Base-by-base conservation (phyloP, 2,888 invertebrate species). In the Melitaea athalia region DNA sequence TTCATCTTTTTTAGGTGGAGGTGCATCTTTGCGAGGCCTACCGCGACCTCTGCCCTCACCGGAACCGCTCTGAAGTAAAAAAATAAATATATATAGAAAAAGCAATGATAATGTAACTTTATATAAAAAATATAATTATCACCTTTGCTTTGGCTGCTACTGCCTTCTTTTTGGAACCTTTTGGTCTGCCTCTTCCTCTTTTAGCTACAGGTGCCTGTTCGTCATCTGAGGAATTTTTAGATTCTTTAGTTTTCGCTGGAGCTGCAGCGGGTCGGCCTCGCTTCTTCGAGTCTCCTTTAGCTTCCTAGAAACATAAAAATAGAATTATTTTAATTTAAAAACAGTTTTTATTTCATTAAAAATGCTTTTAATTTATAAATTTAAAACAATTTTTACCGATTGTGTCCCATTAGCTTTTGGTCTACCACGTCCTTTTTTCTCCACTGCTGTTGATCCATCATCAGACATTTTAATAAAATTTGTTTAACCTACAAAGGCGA, bases 171-270 rank as follows among this genome's bases (percentile, higher is more conserved):
- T 93, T 93, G 33, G 93, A 87, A 49, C 93, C 93, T 77, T 94
- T 94, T 33, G 94, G 94, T 75, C 94, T 87, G 74, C 93, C 93
- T 79, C 94, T 84, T 31, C 93, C 93, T 81, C 94, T 84, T 85
- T 94, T 94, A 60, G 89, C 93, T 80, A 88, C 88, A 65, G 93
- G 92, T 71, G 92, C 92, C 71, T 92, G 93, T 76, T 94, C 93
- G 81, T 92, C 92, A 79, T 92, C 92, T 11, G 93, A 93, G 14
- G 93, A 91, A 76, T 92, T 92, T 70, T 93, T 88, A n/a, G 93
- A 89, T 79, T 94, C 93, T 82, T 93, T 93, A 73, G 87, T 86
- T 80, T 89, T 90, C 7, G 88, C 79, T 47, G 91, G 79, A 33
- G 87, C 88, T 70, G 86, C 89, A 69, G 90, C 82, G 49, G 91